Evolutionary conservation across 2,888 invertebrate species (phyloP), one percentile per base, ranked within the genome.

Genomic region (Caenorhabditis doughertyi): DNA sequence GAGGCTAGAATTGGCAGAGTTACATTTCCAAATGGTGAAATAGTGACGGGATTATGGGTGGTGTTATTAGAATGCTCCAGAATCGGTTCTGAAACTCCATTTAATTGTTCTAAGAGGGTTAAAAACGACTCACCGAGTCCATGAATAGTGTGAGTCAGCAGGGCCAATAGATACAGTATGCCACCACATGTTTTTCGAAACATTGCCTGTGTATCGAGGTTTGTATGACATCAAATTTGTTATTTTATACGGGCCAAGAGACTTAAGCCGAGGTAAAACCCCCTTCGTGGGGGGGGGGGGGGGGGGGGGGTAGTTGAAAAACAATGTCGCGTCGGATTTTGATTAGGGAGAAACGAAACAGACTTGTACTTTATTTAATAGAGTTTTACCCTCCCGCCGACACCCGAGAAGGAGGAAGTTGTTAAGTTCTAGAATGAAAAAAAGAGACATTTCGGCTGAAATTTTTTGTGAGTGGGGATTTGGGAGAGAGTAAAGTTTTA

Each of bases 161-260:
- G 16, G 4, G 44, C 13, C 3, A 16, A n/a, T n/a, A 62, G 21
- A 32, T 64, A 64, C 64, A 47, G 64, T 64, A 64, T 18, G 1
- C 47, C 64, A 29, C 27, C 44, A 44, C 42, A 62, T 62, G 27
- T 27, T 44, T 16, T 62, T 27, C 2, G 42, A 47, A 16, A 35
- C 35, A 9, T 58, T 21, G 35, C 9, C 9, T 35, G 25, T 56
- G 9, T 21, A 18, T 18, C 8, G 16, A 8, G 9, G 35, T 62
- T 16, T 62, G 18, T 47, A 47, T 64, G 64, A 64, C 64, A 62
- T 62, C 62, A 62, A 62, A 62, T 27, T 25, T 64, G 64, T 64
- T 64, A 47, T 64, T 64, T 64, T 64, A 64, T 64, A 64, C 32
- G 18, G 18, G 29, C 21, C n/a, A 47, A 5, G 5, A 47, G 18